phyloP scores from a whole-genome alignment of 2,888 invertebrate species.

The Endomychus coccineus region DNA sequence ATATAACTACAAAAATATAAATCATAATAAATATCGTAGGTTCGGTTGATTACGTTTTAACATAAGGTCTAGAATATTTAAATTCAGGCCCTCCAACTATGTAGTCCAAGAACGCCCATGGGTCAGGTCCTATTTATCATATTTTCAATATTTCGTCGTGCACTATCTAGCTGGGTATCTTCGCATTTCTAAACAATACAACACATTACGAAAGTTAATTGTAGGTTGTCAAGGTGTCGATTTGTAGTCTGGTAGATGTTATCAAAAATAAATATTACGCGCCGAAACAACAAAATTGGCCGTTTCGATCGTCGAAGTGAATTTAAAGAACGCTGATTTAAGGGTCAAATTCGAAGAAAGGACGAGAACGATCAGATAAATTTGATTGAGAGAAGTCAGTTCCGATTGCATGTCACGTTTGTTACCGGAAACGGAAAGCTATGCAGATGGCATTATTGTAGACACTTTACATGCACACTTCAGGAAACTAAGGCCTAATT shows the following conservation, averaged over 20 bases:
- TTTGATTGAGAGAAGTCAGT: constrained; percentile 44
- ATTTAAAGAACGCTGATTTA: constrained; percentile 32
- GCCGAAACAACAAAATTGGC: constrained; percentile 40
- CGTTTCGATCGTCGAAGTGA: constrained; percentile 25
- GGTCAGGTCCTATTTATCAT: constrained; percentile 28
- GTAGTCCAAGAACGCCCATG: too few species aligned
- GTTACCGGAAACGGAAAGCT: constrained; percentile 43
- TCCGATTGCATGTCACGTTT: constrained; percentile 44
- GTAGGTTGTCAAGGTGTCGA: constrained; percentile 46
- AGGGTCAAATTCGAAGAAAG: constrained; percentile 32
- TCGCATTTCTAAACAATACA: constrained; percentile 40
- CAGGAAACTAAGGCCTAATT: constrained; percentile 33
- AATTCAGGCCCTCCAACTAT: too few species aligned
- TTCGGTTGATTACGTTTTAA: too few species aligned
- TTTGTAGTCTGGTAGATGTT: constrained; percentile 43
- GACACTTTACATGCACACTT: constrained; percentile 41
- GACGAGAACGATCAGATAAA: constrained; percentile 41
- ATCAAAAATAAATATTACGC: constrained; percentile 46
- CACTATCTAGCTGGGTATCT: constrained; percentile 33
- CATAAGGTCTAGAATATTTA: too few species aligned
- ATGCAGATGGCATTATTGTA: constrained; percentile 45
- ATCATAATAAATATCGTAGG: too few species aligned
- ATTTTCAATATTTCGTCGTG: constrained; percentile 34
- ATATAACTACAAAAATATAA: too few species aligned
- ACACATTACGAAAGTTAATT: constrained; percentile 43